Evolutionary conservation across 2,113 vertebrate species (phyloP).

Genomic region (Xiphophorus maculatus): DNA sequence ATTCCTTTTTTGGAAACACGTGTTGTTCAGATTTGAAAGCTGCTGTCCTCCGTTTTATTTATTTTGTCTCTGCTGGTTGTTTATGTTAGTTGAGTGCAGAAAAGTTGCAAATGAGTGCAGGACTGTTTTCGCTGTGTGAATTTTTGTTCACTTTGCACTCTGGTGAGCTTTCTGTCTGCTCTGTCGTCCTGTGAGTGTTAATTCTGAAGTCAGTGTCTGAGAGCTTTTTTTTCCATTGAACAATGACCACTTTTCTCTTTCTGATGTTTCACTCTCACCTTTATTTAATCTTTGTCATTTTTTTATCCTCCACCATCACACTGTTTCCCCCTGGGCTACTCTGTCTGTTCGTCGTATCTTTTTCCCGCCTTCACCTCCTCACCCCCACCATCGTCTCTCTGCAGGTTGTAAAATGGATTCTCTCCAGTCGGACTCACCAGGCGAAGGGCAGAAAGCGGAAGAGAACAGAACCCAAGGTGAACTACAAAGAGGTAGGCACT

Average conservation of each 20-base stretch:
- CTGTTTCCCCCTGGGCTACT: constrained; percentile 24
- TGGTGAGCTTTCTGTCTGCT: neutral
- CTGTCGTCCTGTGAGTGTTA: neutral
- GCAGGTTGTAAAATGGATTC: constrained; percentile 94
- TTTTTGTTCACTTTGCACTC: constrained; percentile 7
- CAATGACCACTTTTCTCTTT: constrained; percentile 37
- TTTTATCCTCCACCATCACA: constrained; percentile 21
- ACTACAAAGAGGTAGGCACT: constrained; percentile 89
- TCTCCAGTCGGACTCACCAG: constrained; percentile 79
- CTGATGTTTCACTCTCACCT: neutral
- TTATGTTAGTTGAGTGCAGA: constrained; percentile 42
- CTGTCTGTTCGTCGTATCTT: constrained; percentile 51
- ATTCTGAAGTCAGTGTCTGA: constrained; percentile 57
- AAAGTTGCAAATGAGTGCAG: constrained; percentile 47
- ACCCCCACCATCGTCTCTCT: constrained; percentile 56
- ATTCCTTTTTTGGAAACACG: neutral
- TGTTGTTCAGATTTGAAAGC: neutral
- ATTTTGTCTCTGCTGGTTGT: constrained; percentile 40
- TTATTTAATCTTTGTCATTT: constrained; percentile 21
- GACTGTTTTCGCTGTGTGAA: neutral
- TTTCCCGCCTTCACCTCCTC: constrained; percentile 56
- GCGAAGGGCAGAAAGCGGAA: constrained; percentile 87
- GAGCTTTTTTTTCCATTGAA: constrained; percentile 40
- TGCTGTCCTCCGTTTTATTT: neutral
- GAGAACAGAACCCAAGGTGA: constrained; percentile 77